Percentiles rank a stretch among this genome's conserved stretches.
These are phyloP conservation scores for Neodiprion fabricii DNA, from an alignment of 1,140 invertebrate genomes.

Conservation along the genomic window DNA sequence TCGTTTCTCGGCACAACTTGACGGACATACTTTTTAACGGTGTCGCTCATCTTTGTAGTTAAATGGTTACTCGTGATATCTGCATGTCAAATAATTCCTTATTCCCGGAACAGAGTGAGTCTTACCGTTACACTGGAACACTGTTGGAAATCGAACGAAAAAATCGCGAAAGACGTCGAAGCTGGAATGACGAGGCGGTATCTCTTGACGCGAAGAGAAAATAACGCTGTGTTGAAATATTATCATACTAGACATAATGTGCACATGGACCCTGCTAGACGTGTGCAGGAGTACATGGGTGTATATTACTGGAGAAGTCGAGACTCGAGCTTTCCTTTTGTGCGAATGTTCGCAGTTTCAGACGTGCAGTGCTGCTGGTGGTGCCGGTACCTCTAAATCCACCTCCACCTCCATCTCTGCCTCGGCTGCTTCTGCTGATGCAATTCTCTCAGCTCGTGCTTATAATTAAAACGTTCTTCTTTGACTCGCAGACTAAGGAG, in stretches of 20 bases:
- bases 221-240: too few species aligned
- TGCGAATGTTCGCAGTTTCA: too few species aligned
- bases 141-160: conserved; percentile 32
- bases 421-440: not conserved
- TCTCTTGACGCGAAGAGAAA: not conserved
- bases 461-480: conserved; percentile 44
- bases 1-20: too few species aligned
- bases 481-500: conserved; percentile 38
- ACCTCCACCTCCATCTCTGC: not conserved
- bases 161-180: not conserved
- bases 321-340: too few species aligned
- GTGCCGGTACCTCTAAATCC: not conserved
- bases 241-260: too few species aligned
- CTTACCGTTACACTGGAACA: conserved; percentile 35
- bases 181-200: not conserved
- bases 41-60: too few species aligned
- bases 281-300: too few species aligned
- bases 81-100: conserved; percentile 24
- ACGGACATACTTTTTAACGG: too few species aligned
- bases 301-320: too few species aligned
- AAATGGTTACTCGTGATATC: too few species aligned
- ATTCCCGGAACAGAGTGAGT: not conserved
- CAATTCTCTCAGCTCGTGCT: not conserved
- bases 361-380: too few species aligned
- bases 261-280: too few species aligned